Base-by-base conservation (phyloP, 1,140 invertebrate genomes). In the Brachionus paranguensis region DNA sequence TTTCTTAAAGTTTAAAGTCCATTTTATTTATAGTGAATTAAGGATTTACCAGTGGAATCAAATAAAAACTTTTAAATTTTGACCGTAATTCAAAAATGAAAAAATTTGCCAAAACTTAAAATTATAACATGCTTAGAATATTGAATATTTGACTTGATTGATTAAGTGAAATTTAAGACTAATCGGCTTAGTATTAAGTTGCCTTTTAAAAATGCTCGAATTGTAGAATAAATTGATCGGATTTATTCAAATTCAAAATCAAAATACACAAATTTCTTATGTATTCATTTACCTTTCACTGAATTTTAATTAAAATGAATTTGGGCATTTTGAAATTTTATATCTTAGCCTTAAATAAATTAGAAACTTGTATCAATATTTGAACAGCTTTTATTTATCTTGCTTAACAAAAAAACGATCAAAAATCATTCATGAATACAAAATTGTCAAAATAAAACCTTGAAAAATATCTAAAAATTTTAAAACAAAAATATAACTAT, bases 371-470 rank as follows among this genome's bases (percentile, higher is more conserved):
- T 17, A 45, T 43, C 33, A 74, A 74, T 74, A 74, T 74, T 74
- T 74, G 70, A 74, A 43, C 41, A 74, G 70, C 41, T 74, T 74
- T 74, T 45, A 43, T 74, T 74, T 74, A 74, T 43, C 10, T 43
- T 74, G 14, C 41, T 70, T 37, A 8, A 20, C 53, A 60, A 60
- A 60, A 60, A 60, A 8, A 53, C 47, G 14, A 60, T 60, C 17
- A 60, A 20, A 20, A 20, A 60, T 60, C 20, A 10, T 20, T 10
- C n/a, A 60, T 60, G 53, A 60, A 20, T 60, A 20, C 17, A 60
- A 60, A 20, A 1, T 20, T 60, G 17, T 20, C 45, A 47, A 47
- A 47, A 60, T 10, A 60, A 55, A 10, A 20, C 53, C 17, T 60
- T 53, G 47, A 60, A 60, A n/a, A 60, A 24, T 60, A 60, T 60